Evolutionary conservation across 1,140 invertebrate species (phyloP), one percentile per base, ranked within the genome.

Genomic region (Aphelinus certus): DNA sequence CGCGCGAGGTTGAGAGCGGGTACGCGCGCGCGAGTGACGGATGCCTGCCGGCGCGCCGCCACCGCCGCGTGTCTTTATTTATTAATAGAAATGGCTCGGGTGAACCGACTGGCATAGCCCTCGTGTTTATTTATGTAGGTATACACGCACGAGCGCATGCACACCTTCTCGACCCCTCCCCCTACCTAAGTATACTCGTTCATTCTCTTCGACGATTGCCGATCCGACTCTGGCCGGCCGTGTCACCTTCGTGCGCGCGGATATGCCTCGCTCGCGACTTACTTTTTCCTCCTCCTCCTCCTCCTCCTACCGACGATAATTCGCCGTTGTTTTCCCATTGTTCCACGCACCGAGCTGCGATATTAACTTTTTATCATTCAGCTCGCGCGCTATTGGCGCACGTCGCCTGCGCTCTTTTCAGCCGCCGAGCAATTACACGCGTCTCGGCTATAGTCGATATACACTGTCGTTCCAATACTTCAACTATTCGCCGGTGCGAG

Each of bases 81-180:
- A 84, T 84, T 85, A 85, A 84, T 83, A 84, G 83, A 81, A 81
- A 83, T 83, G 81, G 78, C 81, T 83, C 80, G 76, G 77, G 61
- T 72, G 55, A 53, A 26, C n/a, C 49, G 64, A 48, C 60, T 63
- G 71, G 71, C 73, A 77, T 81, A 78, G 80, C 79, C 78, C 79
- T 78, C 72, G 79, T 77, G 79, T 81, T 81, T 82, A 81, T 81
- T 53, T 53, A 53, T 9, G 51, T 9, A 53, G 9, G 4, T 9
- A 53, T 9, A 53, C 9, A 53, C 51, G 51, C 51, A 75, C 65
- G 76, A 58, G 72, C 71, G 72, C 74, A 66, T 51, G 60, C 68
- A 77, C 73, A 53, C 51, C 4, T 9, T 26, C 26, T 60, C 67
- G 10, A 57, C 26, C 26, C 26, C 26, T 26, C 26, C 26, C 26